These are phyloP conservation scores for Ariolimax columbianus DNA, from an alignment of 2,888 invertebrate species.

Conservation along the genomic window DNA sequence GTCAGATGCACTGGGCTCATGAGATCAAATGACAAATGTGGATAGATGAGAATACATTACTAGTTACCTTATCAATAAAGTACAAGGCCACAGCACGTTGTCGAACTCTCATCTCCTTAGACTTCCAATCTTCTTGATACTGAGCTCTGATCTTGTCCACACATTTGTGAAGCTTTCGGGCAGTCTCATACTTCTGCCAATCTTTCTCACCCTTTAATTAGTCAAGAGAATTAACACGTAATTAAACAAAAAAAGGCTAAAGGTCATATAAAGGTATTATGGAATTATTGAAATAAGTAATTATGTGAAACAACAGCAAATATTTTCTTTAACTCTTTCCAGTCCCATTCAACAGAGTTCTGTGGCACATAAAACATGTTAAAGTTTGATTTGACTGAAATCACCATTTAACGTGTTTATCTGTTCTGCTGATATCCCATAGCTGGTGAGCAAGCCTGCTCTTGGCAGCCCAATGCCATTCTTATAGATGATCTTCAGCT, in stretches of 20 bases:
- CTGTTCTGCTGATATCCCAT: too few species aligned
- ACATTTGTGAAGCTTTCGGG: slow-evolving; percentile 91
- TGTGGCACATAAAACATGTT: too few species aligned
- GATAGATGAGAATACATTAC: too few species aligned
- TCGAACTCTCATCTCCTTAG: slow-evolving; percentile 97
- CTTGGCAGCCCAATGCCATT: too few species aligned
- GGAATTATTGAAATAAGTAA: background rate
- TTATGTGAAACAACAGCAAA: too few species aligned
- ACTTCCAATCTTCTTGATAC: slow-evolving; percentile 95
- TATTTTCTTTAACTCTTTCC: too few species aligned
- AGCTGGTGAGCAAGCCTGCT: too few species aligned
- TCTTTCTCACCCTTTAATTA: slow-evolving; percentile 91
- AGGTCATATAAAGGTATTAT: background rate
- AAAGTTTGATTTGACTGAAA: too few species aligned
- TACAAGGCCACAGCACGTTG: slow-evolving; percentile 98
- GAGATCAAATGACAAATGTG: background rate
- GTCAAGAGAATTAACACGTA: background rate
- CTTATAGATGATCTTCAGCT: too few species aligned
- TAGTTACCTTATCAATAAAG: slow-evolving; percentile 94
- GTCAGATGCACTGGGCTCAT: too few species aligned
- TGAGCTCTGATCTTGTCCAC: slow-evolving; percentile 94
- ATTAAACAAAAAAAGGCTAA: background rate
- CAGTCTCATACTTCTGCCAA: slow-evolving; percentile 99
- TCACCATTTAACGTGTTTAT: too few species aligned
- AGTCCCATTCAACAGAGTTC: too few species aligned